Percentiles rank a stretch among this genome's conserved stretches.
These are phyloP conservation scores for Tricholaema leucomelas DNA, from an alignment of 2,113 vertebrate species.

Conservation along the genomic window DNA sequence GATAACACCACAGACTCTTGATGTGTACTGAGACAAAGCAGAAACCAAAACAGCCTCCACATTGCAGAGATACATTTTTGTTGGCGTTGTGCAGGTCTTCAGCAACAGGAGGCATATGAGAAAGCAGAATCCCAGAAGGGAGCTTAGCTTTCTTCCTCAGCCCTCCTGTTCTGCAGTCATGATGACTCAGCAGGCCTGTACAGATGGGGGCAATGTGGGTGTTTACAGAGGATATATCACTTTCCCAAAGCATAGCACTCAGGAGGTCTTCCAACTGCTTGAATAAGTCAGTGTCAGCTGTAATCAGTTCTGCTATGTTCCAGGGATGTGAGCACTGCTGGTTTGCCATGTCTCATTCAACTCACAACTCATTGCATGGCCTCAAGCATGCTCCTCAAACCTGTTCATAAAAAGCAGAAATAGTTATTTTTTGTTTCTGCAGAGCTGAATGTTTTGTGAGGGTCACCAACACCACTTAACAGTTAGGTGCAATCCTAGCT, in stretches of 20 bases:
- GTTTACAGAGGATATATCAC: background rate
- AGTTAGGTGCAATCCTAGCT: background rate
- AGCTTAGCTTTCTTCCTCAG: background rate
- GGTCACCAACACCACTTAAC: background rate
- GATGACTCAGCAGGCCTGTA: background rate
- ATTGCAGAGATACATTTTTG: accelerated
- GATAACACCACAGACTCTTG: background rate
- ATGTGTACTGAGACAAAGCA: background rate
- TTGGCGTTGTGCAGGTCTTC: background rate
- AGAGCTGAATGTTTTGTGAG: background rate
- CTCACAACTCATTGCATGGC: background rate
- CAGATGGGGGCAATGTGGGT: too few species aligned
- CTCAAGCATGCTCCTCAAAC: background rate
- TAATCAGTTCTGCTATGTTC: background rate
- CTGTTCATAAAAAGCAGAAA: background rate
- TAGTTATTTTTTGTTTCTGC: background rate
- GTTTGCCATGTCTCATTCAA: background rate
- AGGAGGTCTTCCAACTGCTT: background rate
- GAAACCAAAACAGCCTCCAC: background rate
- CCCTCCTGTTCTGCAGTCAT: background rate
- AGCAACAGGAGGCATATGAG: background rate
- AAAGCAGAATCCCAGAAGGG: background rate
- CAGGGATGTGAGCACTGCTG: accelerated
- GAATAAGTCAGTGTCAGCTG: background rate
- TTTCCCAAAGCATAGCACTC: accelerated